Evolutionary conservation across 1,140 invertebrate species (phyloP), one percentile per base, ranked within the genome.

Genomic region (Cyrtorhinus lividipennis): DNA sequence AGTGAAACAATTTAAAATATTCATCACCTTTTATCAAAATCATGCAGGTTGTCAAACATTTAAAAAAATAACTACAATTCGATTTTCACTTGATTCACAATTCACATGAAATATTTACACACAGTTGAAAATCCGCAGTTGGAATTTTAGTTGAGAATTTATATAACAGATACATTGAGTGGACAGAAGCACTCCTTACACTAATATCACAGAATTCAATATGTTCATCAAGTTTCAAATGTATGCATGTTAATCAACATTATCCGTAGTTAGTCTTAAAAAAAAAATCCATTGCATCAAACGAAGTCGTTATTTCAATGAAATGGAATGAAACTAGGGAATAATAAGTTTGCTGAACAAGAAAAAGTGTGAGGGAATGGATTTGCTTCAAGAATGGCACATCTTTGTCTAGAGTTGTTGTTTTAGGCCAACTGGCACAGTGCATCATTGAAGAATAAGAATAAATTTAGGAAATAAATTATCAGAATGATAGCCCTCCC

Each of bases 41-140:
- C 59, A 24, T 24, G 46, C 46, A 62, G 26, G n/a, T 24, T 53
- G 46, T 48, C 46, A 56, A 62, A 53, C 48, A 53, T 15, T 62
- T 62, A 62, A 48, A 62, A 62, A 62, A 62, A 62, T 62, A 62
- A 62, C 45, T 62, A 62, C 46, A 24, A 24, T 62, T 62, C 45
- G 2, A 46, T 61, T 62, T 62, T 44, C 44, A 62, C 46, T 26
- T 20, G 46, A 62, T 62, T 22, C 30, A 53, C 46, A 61, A 24
- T 20, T 44, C 56, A 61, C n/a, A n/a, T n/a, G n/a, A 26, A 38
- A 62, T 53, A 27, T 30, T 18, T 13, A 62, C 46, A 53, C 48
- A 24, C 56, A 20, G 20, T 27, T 62, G 12, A 24, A 48, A 25
- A 62, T 53, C n/a, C 48, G 26, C 24, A 24, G 20, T 53, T 44